phyloP scores from a whole-genome alignment of 2,113 vertebrate genomes.

The Passer domesticus region DNA sequence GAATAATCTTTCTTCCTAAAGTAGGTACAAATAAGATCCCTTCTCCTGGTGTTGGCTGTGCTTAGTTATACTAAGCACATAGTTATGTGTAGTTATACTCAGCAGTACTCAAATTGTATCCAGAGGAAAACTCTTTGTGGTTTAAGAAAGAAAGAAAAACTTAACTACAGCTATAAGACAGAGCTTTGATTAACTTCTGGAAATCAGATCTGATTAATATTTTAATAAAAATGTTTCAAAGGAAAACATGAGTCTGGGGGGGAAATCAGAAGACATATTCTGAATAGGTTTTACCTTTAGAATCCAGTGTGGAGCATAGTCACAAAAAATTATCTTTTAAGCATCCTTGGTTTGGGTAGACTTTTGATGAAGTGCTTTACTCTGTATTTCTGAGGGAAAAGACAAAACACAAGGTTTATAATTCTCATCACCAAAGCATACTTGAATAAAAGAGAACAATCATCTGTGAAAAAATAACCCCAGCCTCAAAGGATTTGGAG shows the following conservation, averaged over 20 bases:
- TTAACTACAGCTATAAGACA: neutral
- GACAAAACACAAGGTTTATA: neutral
- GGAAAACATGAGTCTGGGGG: neutral
- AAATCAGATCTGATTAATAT: neutral
- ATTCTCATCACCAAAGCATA: neutral
- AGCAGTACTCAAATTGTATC: neutral
- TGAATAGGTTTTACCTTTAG: neutral
- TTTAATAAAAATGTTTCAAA: neutral
- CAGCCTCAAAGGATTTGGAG: neutral
- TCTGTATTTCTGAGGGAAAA: neutral
- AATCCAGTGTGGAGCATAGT: rapidly evolving
- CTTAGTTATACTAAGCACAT: neutral
- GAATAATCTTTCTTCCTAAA: neutral
- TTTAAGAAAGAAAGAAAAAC: neutral
- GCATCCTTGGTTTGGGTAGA: neutral
- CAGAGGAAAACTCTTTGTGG: neutral
- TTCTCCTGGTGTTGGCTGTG: neutral
- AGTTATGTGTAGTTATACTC: neutral
- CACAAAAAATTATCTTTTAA: neutral
- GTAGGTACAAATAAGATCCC: neutral
- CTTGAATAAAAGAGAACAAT: neutral
- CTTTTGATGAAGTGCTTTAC: neutral
- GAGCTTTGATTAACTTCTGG: neutral
- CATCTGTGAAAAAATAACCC: rapidly evolving
- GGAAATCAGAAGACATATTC: rapidly evolving